These are phyloP conservation scores for Epinephelus awoara DNA, from an alignment of 2,797 vertebrate species.

Conservation along the genomic window DNA sequence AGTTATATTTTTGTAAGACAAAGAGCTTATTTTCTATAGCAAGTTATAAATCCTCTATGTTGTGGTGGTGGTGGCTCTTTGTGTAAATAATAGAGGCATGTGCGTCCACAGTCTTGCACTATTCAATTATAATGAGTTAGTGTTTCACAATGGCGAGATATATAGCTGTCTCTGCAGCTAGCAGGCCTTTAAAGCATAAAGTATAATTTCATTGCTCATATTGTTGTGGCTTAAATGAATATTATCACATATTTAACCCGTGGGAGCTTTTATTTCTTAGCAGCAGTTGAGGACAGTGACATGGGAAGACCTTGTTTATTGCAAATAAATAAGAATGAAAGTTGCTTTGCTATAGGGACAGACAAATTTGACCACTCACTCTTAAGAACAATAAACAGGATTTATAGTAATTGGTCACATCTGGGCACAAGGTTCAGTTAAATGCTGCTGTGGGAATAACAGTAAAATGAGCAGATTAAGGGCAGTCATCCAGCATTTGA, in stretches of 20 bases:
- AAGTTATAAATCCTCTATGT: slow-evolving; percentile 1
- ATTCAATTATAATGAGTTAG: slow-evolving; percentile 39
- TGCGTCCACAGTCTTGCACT: slow-evolving; percentile 21
- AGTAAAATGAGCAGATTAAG: slow-evolving; percentile 28
- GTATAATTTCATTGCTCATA: slow-evolving; percentile 42
- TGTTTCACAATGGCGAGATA: slow-evolving; percentile 48
- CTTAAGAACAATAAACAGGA: slow-evolving; percentile 44
- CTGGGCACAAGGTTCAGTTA: background rate
- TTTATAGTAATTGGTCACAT: slow-evolving; percentile 51
- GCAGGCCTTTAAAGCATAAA: slow-evolving; percentile 32
- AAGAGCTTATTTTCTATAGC: background rate
- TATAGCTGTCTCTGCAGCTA: slow-evolving; percentile 20
- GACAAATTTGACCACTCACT: slow-evolving; percentile 13
- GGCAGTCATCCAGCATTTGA: slow-evolving; percentile 27
- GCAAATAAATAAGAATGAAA: slow-evolving; percentile 30
- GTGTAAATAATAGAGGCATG: slow-evolving; percentile 24
- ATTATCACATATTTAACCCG: slow-evolving; percentile 28
- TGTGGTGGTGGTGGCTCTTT: slow-evolving; percentile 48
- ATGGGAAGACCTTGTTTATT: slow-evolving; percentile 30
- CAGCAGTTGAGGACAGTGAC: slow-evolving; percentile 32
- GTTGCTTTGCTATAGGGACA: slow-evolving; percentile 15
- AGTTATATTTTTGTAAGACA: slow-evolving; percentile 30
- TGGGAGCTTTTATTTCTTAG: slow-evolving; percentile 30
- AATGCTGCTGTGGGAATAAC: slow-evolving; percentile 13
- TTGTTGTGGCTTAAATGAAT: slow-evolving; percentile 52